phyloP scores from a whole-genome alignment of 92 coral and sea anemone species.

The Porites evermanni region DNA sequence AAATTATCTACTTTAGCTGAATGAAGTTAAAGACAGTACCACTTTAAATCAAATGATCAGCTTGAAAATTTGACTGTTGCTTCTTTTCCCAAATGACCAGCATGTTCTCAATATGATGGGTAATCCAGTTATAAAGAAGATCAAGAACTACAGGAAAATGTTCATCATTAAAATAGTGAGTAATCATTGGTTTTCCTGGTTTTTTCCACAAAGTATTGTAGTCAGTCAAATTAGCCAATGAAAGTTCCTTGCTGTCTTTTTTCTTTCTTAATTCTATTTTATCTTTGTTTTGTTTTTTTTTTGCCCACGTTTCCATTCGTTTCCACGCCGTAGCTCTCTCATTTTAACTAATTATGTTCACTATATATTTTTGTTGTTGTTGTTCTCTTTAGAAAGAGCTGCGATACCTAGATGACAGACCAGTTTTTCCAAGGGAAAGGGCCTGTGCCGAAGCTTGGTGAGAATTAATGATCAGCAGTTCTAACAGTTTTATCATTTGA shows the following conservation, averaged over 20 bases:
- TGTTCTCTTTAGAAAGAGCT: slow-evolving; percentile 74
- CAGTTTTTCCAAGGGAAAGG: slow-evolving; percentile 97
- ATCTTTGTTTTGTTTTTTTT: too few species aligned
- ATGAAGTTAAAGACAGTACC: too few species aligned
- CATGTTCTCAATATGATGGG: slow-evolving; percentile 95
- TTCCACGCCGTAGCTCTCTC: too few species aligned
- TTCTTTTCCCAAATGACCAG: slow-evolving; percentile 41
- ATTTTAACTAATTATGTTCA: too few species aligned
- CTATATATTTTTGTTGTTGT: background rate
- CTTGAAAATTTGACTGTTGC: background rate
- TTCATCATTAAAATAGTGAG: slow-evolving; percentile 93
- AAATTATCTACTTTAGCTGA: too few species aligned
- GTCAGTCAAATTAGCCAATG: too few species aligned
- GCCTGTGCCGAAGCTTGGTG: slow-evolving; percentile 99
- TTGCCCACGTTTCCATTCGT: too few species aligned
- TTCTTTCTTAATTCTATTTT: too few species aligned
- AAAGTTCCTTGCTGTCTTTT: too few species aligned
- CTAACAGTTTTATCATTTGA: too few species aligned
- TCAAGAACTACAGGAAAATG: slow-evolving; percentile 91
- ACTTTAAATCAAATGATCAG: background rate
- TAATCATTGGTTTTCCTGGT: background rate
- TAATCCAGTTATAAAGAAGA: slow-evolving; percentile 92
- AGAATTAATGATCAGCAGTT: background rate
- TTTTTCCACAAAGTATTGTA: too few species aligned
- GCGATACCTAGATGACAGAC: slow-evolving; percentile 94